phyloP scores from a whole-genome alignment of 1,140 invertebrate species.

The Hylaeus volcanicus region DNA sequence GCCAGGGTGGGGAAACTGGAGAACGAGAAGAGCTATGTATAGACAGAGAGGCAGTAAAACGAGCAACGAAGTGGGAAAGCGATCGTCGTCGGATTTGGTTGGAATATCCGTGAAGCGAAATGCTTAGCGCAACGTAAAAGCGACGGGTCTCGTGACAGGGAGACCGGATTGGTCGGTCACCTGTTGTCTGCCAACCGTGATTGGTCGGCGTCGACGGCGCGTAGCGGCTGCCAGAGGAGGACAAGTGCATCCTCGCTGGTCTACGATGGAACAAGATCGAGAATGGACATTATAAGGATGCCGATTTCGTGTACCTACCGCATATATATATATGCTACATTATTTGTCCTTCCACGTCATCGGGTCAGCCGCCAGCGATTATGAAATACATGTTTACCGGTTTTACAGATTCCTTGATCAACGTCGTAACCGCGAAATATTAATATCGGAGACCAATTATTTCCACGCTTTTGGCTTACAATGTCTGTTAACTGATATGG shows the following conservation, averaged over 20 bases:
- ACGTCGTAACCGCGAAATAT: background rate
- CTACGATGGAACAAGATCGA: constrained; percentile 41
- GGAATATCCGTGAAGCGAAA: constrained; percentile 48
- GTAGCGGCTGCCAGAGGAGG: constrained; percentile 64
- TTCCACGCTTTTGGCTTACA: background rate
- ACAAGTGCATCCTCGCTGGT: constrained; percentile 62
- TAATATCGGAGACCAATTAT: background rate
- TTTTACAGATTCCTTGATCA: background rate
- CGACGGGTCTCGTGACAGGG: constrained; percentile 50
- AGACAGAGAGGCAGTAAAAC: constrained; percentile 20
- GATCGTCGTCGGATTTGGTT: constrained; percentile 26
- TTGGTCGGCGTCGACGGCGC: constrained; percentile 68
- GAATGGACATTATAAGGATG: background rate
- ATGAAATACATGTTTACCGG: constrained; percentile 15
- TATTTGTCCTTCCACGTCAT: background rate
- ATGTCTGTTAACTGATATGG: background rate
- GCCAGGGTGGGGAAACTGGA: background rate
- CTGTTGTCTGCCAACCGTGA: constrained; percentile 72
- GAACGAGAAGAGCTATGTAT: constrained; percentile 1
- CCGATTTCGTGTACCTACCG: background rate
- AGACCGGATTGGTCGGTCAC: constrained; percentile 74
- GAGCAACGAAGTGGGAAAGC: constrained; percentile 22
- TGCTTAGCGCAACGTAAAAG: constrained; percentile 45
- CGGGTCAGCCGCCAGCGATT: background rate
- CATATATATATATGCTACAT: background rate